Base-by-base conservation (phyloP, 2,888 invertebrate species). In the Heliconius hortense region DNA sequence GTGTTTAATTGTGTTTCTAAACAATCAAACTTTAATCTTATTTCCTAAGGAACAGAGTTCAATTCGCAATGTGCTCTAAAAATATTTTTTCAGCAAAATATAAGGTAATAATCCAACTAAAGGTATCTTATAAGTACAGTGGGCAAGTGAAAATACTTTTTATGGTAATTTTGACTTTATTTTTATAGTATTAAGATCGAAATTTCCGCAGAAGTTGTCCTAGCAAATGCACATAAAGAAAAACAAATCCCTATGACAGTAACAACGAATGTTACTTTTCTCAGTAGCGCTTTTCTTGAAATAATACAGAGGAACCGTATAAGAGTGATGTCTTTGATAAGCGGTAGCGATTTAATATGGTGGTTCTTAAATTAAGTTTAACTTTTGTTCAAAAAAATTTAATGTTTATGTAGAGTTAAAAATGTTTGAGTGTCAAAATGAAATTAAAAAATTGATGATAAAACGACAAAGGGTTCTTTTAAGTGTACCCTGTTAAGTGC, bases 211-310 rank as follows among this genome's bases (percentile, higher is more conserved):
- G 72, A 31, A 4, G 15, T 73, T 63, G 48, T 75, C 26, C 74
- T 24, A n/a, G 60, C 35, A 72, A 77, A 77, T 77, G 74, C 77
- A 74, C 75, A 79, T 76, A 70, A 79, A 81, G 80, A 81, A 82
- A 83, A 82, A 84, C 84, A 82, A 81, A 82, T 82, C 81, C 79
- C 80, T 79, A 80, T 80, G 83, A 84, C 83, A 82, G 82, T 82
- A 84, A 85, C 87, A 84, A 77, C 81, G 82, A 84, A 85, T 83
- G 82, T 82, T 85, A 87, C 87, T 86, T 82, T 82, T 77, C 79
- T 79, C 75, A 77, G 82, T 78, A 81, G 82, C 84, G 84, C 85
- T 84, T 82, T 82, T 82, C 81, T 81, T 83, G 82, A 83, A 83
- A 85, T 86, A 86, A 84, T 83, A 83, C 82, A 82, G 80, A 79